Base-by-base conservation (phyloP, 1,140 invertebrate species). In the Drosophila funebris region DNA sequence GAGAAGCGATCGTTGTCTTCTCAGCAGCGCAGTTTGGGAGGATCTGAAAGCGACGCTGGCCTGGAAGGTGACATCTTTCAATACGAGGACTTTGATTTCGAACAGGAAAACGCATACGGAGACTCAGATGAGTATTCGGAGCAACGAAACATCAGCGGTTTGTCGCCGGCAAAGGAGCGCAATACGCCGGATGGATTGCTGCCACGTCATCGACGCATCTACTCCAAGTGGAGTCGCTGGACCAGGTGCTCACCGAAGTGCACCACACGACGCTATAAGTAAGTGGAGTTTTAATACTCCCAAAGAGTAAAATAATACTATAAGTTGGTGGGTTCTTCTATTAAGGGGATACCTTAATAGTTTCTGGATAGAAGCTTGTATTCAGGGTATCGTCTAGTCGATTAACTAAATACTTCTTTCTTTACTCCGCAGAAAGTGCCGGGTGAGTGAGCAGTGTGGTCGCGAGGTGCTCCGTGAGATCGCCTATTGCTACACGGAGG, bases 401-500 rank as follows among this genome's bases (percentile, higher is more conserved):
- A n/a, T n/a, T n/a, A n/a, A n/a, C n/a, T 16, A 0, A 16, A 8
- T 6, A n/a, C 1, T 14, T 57, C 0, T 7, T 13, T 7, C n/a
- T 7, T n/a, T 4, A 2, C 1, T 27, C 9, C 46, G 0, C 78
- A 96, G 96, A 89, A 94, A 94, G 88, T 98, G 97, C 89, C 94
- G 94, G 76, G 94, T 95, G 79, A 94, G 94, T 9, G 93, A 94
- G 11, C 92, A 96, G 64, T 98, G 97, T 85, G 94, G 94, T 0
- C 94, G 94, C 33, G 95, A 95, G 83, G 94, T 96, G 43, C 93
- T 97, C 69, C 94, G 94, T 68, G 95, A 98, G 91, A 95, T 95
- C 2, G 96, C 96, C 4, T 96, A 96, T 76, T 98, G 97, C 84
- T 97, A 96, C 85, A 93, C 95, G 1, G 95, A 96, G 78, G 95